phyloP scores from a whole-genome alignment of 2,797 vertebrate genomes.

The Simalia tracyae region DNA sequence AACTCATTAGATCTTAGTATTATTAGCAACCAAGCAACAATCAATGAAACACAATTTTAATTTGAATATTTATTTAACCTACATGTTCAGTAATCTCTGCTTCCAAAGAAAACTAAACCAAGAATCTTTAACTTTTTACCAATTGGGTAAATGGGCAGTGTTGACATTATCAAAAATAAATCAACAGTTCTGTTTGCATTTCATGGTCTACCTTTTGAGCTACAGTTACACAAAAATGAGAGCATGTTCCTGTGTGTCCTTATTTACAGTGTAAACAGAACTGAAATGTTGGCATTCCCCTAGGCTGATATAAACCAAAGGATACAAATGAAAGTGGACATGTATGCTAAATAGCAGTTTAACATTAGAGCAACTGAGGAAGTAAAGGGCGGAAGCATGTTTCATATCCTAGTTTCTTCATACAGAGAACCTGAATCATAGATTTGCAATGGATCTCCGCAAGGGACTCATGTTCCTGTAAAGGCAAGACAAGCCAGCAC shows the following conservation, averaged over 20 bases:
- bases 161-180: background rate
- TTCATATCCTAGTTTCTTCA: background rate
- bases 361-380: background rate
- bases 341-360: background rate
- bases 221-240: background rate
- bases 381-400: background rate
- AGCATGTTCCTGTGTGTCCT: background rate
- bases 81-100: background rate
- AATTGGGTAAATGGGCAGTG: background rate
- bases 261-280: background rate
- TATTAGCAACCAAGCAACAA: background rate
- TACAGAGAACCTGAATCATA: conserved; percentile 6
- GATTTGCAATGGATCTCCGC: background rate
- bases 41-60: background rate
- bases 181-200: background rate
- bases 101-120: background rate
- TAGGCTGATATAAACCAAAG: background rate
- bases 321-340: background rate
- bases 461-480: background rate
- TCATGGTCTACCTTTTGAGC: background rate
- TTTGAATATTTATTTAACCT: background rate
- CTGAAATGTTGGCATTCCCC: background rate
- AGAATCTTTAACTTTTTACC: background rate
- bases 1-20: background rate
- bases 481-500: background rate